Evolutionary conservation across 1,140 invertebrate species (phyloP), one percentile per base, ranked within the genome.

Genomic region (Druon quercuslanigerum): DNA sequence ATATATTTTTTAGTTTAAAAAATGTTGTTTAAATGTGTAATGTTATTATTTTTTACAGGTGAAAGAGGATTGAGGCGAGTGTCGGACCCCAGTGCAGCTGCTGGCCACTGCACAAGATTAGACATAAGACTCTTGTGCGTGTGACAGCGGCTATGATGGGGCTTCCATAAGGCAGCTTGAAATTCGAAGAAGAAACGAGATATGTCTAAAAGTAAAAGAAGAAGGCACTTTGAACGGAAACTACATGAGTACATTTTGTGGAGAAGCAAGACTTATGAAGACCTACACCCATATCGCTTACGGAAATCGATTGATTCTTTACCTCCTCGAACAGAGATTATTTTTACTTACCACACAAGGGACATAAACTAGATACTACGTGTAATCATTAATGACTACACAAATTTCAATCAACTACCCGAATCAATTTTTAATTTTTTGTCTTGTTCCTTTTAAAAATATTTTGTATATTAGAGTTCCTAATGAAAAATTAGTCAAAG

Each of bases 61-160:
- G 9, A 40, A 66, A 16, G 1, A n/a, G 33, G 13, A 40, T 66
- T n/a, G 8, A 40, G 16, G 25, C 8, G 25, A 66, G 13, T 51
- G 71, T 82, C 93, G 94, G 94, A 93, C 91, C 93, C 93, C 93
- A 96, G 94, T 95, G 94, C 95, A 97, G 96, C 96, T 97, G 96
- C 96, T 97, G 96, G 95, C 96, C 96, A 96, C 96, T 96, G 96
- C 96, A 95, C 96, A 97, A 96, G 96, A 97, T 96, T 96, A 96
- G 95, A 94, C 87, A 91, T 93, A 94, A 92, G 93, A 96, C 96
- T 97, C 96, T 97, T 97, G 96, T 97, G 96, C 96, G 96, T 97
- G 96, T 97, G 96, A 97, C 96, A 97, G 96, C 96, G 96, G 96
- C 96, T 97, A 97, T 97, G 95, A 94, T 96, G 94, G 95, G 94